Conservation (phyloP, 2,113 vertebrate genomes). For the Haplochromis vanheusdeni region DNA sequence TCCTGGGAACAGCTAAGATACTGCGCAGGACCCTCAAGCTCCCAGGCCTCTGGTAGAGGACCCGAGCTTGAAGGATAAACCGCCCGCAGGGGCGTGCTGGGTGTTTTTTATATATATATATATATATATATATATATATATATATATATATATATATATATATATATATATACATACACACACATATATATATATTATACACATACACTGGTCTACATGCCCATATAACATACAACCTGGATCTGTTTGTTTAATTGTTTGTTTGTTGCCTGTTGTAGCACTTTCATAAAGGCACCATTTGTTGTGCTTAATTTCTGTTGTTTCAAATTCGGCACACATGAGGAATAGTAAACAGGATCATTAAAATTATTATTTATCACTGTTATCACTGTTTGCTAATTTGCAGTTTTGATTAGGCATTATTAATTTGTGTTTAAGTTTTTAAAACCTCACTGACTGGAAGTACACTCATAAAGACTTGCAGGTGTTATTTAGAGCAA, state of each 20-base stretch:
- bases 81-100: too few relatives aligned
- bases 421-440: background rate
- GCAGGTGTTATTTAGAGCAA: background rate
- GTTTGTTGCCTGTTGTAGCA: background rate
- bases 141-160: too few relatives aligned
- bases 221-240: background rate
- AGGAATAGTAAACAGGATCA: background rate
- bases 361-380: background rate
- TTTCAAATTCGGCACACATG: background rate
- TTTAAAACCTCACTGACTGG: background rate
- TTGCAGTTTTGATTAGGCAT: background rate
- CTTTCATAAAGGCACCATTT: background rate
- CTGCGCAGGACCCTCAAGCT: too few relatives aligned
- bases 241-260: background rate
- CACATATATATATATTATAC: background rate
- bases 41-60: too few relatives aligned
- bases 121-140: too few relatives aligned
- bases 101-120: too few relatives aligned
- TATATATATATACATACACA: too few relatives aligned
- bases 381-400: background rate
- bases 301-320: background rate
- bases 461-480: background rate
- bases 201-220: background rate
- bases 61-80: too few relatives aligned
- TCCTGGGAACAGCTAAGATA: too few relatives aligned